Evolutionary conservation across 2,888 invertebrate species (phyloP).

Genomic region (Drosophila yooni): DNA sequence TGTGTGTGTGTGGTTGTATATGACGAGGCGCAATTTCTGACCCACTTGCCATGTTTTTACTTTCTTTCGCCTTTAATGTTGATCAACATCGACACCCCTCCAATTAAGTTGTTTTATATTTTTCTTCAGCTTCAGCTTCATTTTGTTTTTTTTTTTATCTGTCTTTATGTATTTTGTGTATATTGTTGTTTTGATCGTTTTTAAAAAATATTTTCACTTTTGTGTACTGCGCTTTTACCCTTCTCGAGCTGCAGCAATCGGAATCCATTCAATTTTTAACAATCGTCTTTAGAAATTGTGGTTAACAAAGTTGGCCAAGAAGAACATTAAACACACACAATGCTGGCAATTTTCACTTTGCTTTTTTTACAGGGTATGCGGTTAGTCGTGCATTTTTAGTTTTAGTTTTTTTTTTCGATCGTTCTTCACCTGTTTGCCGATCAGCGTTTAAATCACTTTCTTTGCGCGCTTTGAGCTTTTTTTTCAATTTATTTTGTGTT

Average conservation of each 20-base stretch:
- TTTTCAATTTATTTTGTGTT: conserved; percentile 3
- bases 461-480: conserved; percentile 54
- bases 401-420: not conserved
- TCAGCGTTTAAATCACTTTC: conserved; percentile 64
- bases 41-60: conserved; percentile 75
- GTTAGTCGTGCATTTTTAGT: conserved; percentile 25
- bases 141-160: conserved; percentile 5
- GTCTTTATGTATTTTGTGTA: conserved; percentile 28
- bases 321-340: not conserved
- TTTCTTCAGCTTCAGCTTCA: conserved; percentile 2
- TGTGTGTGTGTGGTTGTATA: conserved; percentile 23
- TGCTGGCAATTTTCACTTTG: not conserved
- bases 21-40: conserved; percentile 68
- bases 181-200: conserved; percentile 12
- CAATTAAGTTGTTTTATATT: conserved; percentile 20
- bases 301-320: not conserved
- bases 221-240: conserved; percentile 41
- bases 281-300: conserved; percentile 14
- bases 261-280: conserved; percentile 24
- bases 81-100: conserved; percentile 35
- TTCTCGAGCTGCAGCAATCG: conserved; percentile 27
- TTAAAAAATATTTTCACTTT: conserved; percentile 64
- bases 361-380: conserved; percentile 43
- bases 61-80: conserved; percentile 71
- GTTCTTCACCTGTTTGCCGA: conserved; percentile 53